Conservation (phyloP, 2,797 vertebrate genomes). For the Mastacembelus armatus region DNA sequence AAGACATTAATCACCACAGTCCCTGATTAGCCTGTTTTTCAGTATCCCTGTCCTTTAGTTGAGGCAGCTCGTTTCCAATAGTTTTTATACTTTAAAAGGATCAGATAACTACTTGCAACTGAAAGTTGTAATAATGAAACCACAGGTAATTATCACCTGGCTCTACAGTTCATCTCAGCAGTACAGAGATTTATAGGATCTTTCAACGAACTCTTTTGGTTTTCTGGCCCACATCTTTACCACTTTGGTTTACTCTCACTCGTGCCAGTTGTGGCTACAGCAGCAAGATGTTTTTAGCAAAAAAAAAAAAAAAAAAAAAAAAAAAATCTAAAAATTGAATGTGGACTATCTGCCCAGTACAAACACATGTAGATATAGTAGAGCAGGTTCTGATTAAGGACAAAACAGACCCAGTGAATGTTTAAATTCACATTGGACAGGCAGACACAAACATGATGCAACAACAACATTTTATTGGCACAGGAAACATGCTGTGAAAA, state of each 20-base stretch:
- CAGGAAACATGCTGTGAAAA: too few species aligned
- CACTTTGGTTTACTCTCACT: too few species aligned
- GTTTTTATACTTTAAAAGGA: background rate
- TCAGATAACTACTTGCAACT: background rate
- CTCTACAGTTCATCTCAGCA: background rate
- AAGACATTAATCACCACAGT: constrained; percentile 1
- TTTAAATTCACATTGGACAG: background rate
- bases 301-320: too few species aligned
- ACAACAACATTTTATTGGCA: background rate
- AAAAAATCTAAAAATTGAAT: too few species aligned
- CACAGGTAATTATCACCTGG: background rate
- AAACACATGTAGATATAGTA: too few species aligned
- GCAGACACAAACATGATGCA: background rate
- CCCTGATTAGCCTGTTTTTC: too few species aligned
- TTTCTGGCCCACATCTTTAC: background rate
- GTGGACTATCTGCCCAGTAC: too few species aligned
- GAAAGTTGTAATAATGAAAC: background rate
- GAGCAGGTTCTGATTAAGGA: too few species aligned
- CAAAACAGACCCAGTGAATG: too few species aligned
- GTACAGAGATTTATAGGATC: background rate
- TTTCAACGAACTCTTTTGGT: background rate
- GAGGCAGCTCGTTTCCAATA: background rate
- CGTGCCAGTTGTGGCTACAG: too few species aligned
- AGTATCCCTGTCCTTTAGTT: background rate
- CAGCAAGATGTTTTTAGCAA: too few species aligned